Percentiles rank a stretch among this genome's conserved stretches.
Evolutionary conservation across 2,888 invertebrate species (phyloP).

Genomic region (Watsonalla binaria): DNA sequence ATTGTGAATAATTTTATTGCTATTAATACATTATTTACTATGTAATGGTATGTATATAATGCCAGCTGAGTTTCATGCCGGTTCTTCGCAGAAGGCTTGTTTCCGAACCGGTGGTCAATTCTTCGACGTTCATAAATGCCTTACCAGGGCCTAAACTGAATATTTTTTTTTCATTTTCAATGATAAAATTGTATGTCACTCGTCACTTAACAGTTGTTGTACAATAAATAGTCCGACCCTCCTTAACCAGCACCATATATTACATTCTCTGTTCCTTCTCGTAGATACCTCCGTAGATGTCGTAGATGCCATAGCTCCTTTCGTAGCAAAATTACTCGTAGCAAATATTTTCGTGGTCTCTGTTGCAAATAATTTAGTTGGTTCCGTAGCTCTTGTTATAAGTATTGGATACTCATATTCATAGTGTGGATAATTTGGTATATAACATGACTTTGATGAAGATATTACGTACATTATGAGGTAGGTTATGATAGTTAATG

Average conservation of each 20-base stretch:
- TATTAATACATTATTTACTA: too few relatives aligned
- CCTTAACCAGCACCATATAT: constrained; percentile 49
- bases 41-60: too few relatives aligned
- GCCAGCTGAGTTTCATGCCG: too few relatives aligned
- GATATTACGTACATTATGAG: neutral
- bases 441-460: constrained; percentile 9
- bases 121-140: too few relatives aligned
- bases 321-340: neutral
- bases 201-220: constrained; percentile 47
- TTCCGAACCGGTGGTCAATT: too few relatives aligned
- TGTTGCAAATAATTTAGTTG: neutral
- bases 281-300: constrained; percentile 6
- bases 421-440: constrained; percentile 11
- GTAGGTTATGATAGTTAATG: neutral
- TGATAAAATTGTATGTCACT: constrained; percentile 11
- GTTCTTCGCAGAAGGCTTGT: too few relatives aligned
- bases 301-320: neutral
- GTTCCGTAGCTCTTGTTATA: neutral
- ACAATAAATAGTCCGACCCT: constrained; percentile 48
- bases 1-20: too few relatives aligned
- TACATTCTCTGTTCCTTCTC: constrained; percentile 24
- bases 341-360: neutral
- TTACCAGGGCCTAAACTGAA: too few relatives aligned
- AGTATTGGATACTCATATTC: neutral
- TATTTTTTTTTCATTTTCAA: too few relatives aligned